phyloP scores from a whole-genome alignment of 2,797 vertebrate genomes.

The Gallinago stenura region DNA sequence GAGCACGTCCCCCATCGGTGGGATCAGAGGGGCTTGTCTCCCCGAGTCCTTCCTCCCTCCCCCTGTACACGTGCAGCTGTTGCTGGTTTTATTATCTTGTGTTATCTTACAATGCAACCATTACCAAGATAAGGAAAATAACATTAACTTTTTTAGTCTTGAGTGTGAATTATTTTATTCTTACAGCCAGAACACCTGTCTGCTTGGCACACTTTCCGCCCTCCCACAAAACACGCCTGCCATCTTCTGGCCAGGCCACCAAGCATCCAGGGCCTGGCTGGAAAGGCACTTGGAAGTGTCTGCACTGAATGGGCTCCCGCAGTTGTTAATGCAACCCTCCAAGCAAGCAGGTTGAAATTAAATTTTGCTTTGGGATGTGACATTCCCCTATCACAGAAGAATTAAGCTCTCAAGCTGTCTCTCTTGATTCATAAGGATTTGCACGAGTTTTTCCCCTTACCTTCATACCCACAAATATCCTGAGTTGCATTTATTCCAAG shows the following conservation, averaged over 20 bases:
- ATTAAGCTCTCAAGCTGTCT: not conserved
- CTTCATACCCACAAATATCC: not conserved
- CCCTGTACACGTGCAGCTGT: not conserved
- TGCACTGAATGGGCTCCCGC: not conserved
- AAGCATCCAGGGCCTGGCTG: not conserved
- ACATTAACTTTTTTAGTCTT: not conserved
- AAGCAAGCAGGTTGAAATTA: not conserved
- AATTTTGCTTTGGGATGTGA: not conserved
- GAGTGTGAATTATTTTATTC: not conserved
- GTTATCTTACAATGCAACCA: not conserved
- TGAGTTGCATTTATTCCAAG: not conserved
- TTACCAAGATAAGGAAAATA: not conserved
- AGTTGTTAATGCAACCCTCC: not conserved
- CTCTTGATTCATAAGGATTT: not conserved
- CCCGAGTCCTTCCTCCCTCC: fast-evolving
- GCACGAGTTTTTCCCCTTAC: not conserved
- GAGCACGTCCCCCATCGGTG: fast-evolving
- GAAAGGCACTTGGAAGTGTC: not conserved
- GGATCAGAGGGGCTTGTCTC: not conserved
- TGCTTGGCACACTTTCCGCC: not conserved
- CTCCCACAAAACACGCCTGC: constrained; percentile 57
- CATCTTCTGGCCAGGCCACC: constrained; percentile 64
- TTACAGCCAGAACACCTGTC: not conserved
- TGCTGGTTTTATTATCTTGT: not conserved
- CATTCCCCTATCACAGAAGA: not conserved